Evolutionary conservation across 2,113 vertebrate genomes (phyloP).

Genomic region (Psittacula cyanocephala): DNA sequence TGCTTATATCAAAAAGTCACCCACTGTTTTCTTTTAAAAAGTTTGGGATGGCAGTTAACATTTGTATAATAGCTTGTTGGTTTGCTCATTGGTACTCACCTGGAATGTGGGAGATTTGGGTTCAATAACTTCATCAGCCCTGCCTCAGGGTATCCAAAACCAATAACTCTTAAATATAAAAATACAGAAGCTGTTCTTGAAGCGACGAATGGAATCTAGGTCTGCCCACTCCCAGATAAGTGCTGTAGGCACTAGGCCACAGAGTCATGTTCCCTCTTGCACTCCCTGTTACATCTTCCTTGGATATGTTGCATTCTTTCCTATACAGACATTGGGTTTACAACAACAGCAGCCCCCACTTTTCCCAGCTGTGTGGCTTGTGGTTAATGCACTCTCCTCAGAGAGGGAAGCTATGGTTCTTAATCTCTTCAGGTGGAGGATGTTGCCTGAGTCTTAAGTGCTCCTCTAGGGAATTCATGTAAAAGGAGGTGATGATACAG

Average conservation of each 20-base stretch:
- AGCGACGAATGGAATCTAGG: not conserved
- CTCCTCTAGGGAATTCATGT: not conserved
- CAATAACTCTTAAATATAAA: constrained; percentile 21
- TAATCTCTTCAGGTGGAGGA: not conserved
- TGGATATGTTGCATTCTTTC: constrained; percentile 42
- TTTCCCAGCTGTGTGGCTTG: constrained; percentile 34
- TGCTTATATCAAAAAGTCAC: not conserved
- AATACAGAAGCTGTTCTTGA: constrained; percentile 7
- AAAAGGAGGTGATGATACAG: not conserved
- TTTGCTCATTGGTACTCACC: not conserved
- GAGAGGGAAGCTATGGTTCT: not conserved
- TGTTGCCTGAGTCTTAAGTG: not conserved
- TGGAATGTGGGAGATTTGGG: not conserved
- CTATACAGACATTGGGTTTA: not conserved
- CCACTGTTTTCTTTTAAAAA: not conserved
- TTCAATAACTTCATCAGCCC: constrained; percentile 7
- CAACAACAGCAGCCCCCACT: constrained; percentile 17
- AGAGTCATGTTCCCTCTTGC: constrained; percentile 57
- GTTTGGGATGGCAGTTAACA: not conserved
- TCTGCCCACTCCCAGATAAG: constrained; percentile 36
- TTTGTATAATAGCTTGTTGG: not conserved
- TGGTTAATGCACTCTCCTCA: not conserved
- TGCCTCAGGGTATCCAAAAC: not conserved
- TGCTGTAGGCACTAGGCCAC: constrained; percentile 29
- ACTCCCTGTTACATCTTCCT: not conserved